Percentiles rank a stretch among this genome's conserved stretches.
These are phyloP conservation scores for Lonchura striata DNA, from an alignment of 2,113 vertebrate species.

Conservation along the genomic window DNA sequence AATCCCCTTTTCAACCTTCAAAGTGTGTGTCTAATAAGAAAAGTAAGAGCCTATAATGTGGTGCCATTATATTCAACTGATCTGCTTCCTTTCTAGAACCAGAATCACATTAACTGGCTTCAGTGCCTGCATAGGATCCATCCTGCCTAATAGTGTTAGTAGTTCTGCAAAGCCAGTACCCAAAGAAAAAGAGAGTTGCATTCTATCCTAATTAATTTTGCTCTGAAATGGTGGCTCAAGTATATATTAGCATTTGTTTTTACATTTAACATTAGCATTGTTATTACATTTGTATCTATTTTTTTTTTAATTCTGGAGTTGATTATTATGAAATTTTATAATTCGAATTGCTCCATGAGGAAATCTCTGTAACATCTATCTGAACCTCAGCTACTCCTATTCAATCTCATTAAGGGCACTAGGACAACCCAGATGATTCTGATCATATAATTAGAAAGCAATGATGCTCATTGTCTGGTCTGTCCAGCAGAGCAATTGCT, in stretches of 20 bases:
- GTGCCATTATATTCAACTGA: not conserved
- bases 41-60: not conserved
- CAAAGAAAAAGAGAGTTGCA: not conserved
- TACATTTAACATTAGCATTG: no score
- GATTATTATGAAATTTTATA: not conserved
- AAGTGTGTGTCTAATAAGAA: conserved; percentile 1
- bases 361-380: not conserved
- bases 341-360: not conserved
- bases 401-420: not conserved
- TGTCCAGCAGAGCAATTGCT: not conserved
- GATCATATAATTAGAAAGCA: not conserved
- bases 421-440: not conserved
- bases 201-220: not conserved
- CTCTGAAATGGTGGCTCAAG: not conserved
- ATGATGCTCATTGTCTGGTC: not conserved
- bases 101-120: not conserved
- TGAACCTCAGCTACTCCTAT: not conserved
- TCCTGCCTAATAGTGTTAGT: not conserved
- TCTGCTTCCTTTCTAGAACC: not conserved
- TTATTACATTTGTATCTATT: not conserved
- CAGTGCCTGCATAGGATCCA: not conserved
- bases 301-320: not conserved
- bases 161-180: not conserved
- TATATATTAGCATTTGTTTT: not conserved
- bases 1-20: not conserved